Base-by-base conservation (phyloP, 2,888 invertebrate genomes). In the Erebia palarica region DNA sequence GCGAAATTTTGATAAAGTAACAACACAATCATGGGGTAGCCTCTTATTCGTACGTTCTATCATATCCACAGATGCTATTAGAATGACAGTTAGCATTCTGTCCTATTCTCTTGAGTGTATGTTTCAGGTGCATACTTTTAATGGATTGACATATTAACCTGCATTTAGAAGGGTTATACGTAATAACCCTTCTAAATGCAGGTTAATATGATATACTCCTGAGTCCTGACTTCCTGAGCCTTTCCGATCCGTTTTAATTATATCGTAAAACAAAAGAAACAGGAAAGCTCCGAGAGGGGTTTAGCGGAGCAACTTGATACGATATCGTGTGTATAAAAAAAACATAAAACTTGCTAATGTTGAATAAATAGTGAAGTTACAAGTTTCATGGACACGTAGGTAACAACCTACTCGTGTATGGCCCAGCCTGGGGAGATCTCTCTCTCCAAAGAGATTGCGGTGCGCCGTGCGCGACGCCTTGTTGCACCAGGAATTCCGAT, bases 311-410 rank as follows among this genome's bases (percentile, higher is more conserved):
- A 7, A 72, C 70, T 74, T 59, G 68, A 66, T 68, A 65, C 61
- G 59, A 72, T 70, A 68, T 65, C 70, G 61, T 63, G 65, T 60
- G 68, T 55, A 71, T 71, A 53, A 74, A 65, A 72, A 70, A 63
- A 70, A 65, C 70, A 72, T 72, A 74, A 68, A 74, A 63, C 68
- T 66, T 59, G 65, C 65, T 68, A 69, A 36, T 65, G 60, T 58
- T 72, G 58, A 66, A 74, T 74, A 68, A 70, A 68, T 69, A 74
- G 68, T 72, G 44, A 68, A 72, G 55, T 65, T 68, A 70, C 70
- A 70, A 74, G 70, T 70, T 70, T 70, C 58, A 70, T 74, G 65
- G 72, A 70, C 70, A 68, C 64, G 61, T 70, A 68, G 59, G 61
- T 70, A 73, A 67, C 44, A 69, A 65, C 61, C 61, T 68, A 63